Evolutionary conservation across 1,140 invertebrate genomes (phyloP).

Genomic region (Heliconius nattereri): DNA sequence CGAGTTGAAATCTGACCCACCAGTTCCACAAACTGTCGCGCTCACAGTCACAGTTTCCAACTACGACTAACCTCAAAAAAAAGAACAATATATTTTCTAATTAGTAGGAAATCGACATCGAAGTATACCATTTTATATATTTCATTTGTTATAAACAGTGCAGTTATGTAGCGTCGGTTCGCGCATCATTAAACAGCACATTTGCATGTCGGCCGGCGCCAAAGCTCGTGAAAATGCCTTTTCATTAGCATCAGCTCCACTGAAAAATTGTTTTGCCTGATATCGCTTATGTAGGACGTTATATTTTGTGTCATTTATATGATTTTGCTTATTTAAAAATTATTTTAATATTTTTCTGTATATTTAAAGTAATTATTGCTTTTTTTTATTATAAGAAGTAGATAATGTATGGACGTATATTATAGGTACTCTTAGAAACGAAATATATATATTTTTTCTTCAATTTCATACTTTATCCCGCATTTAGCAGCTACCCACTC

Average conservation of each 20-base stretch:
- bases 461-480: no score
- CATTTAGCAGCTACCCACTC: no score
- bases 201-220: slow-evolving; percentile 70
- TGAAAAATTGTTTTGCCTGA: slow-evolving; percentile 71
- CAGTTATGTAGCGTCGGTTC: slow-evolving; percentile 54
- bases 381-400: no score
- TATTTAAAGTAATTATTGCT: no score
- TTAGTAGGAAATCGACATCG: background rate
- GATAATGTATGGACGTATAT: no score
- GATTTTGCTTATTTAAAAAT: background rate
- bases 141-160: slow-evolving; percentile 36
- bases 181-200: slow-evolving; percentile 68
- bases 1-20: no score
- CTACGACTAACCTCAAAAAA: no score
- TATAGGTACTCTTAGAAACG: no score
- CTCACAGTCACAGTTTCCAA: no score
- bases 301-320: slow-evolving; percentile 8
- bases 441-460: no score
- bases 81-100: background rate
- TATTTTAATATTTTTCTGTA: no score
- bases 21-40: no score
- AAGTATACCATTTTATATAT: slow-evolving; percentile 19
- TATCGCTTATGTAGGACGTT: slow-evolving; percentile 45
- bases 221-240: slow-evolving; percentile 76
- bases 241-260: slow-evolving; percentile 75